Conservation (phyloP, 2,797 vertebrate genomes). For the Melanotaenia pygmaea region DNA sequence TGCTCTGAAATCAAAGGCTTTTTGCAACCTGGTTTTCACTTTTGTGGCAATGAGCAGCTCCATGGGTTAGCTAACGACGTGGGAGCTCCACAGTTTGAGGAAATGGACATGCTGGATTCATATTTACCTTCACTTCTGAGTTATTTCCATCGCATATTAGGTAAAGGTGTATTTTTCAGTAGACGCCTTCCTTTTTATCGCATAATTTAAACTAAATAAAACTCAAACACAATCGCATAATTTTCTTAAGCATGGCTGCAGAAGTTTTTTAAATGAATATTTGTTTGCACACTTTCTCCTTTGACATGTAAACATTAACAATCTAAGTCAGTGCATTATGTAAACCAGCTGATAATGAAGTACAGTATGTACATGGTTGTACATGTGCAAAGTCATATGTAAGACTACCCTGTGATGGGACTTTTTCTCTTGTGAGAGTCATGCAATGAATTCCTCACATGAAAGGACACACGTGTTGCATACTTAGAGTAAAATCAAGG, state of each 20-base stretch:
- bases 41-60: background rate
- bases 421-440: background rate
- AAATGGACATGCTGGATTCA: background rate
- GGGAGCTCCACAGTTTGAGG: background rate
- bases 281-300: background rate
- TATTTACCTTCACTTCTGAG: background rate
- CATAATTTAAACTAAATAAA: background rate
- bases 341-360: background rate
- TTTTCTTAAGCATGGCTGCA: background rate
- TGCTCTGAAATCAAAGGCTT: background rate
- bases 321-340: background rate
- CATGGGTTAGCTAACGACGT: background rate
- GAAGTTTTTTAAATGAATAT: background rate
- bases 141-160: background rate
- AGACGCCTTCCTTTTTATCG: background rate
- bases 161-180: background rate
- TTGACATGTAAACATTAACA: background rate
- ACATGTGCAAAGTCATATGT: conserved; percentile 1
- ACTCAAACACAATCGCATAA: background rate
- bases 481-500: background rate
- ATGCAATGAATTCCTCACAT: conserved; percentile 1
- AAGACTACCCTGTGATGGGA: background rate
- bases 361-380: no score
- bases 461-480: conserved; percentile 10
- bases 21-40: background rate